Percentiles rank a stretch among this genome's conserved stretches.
These are phyloP conservation scores for Atherinomorus stipes DNA, from an alignment of 2,113 vertebrate genomes.

Conservation along the genomic window DNA sequence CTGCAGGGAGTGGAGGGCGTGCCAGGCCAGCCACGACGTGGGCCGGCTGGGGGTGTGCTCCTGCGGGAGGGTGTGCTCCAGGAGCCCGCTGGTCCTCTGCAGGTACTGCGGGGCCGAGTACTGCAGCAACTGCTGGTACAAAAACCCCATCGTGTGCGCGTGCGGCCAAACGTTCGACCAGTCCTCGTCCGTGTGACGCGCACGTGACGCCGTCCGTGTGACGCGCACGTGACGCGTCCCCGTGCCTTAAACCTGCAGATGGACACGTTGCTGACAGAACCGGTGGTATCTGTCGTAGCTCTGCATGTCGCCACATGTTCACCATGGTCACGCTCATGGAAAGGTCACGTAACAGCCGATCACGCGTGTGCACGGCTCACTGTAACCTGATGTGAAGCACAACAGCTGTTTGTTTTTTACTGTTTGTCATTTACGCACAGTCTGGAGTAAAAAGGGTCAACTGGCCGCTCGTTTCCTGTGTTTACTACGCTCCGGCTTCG, in stretches of 20 bases:
- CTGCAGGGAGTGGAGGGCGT: conserved; percentile 38
- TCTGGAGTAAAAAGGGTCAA: conserved; percentile 29
- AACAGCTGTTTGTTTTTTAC: not conserved
- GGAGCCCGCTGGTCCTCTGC: conserved; percentile 65
- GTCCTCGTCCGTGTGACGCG: conserved; percentile 64
- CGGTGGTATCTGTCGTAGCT: too few species aligned
- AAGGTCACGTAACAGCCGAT: too few species aligned
- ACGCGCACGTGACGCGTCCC: conserved; percentile 21
- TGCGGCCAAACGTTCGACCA: conserved; percentile 72
- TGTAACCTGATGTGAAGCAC: conserved; percentile 20
- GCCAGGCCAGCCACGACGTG: conserved; percentile 26
- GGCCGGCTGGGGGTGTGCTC: conserved; percentile 22
- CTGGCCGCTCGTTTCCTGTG: not conserved
- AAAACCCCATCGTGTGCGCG: conserved; percentile 47
- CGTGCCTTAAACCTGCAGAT: conserved; percentile 60
- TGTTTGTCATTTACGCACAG: conserved; percentile 12
- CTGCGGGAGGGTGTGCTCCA: conserved; percentile 29
- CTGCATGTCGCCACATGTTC: conserved; percentile 18
- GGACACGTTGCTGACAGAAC: too few species aligned
- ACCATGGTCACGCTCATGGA: too few species aligned
- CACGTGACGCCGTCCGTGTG: too few species aligned
- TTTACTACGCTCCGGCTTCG: too few species aligned
- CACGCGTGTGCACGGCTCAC: too few species aligned
- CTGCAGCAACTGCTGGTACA: conserved; percentile 76
- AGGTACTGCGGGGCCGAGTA: conserved; percentile 65